Evolutionary conservation across 2,113 vertebrate genomes (phyloP).

Genomic region (Gymnocephalus cernua): DNA sequence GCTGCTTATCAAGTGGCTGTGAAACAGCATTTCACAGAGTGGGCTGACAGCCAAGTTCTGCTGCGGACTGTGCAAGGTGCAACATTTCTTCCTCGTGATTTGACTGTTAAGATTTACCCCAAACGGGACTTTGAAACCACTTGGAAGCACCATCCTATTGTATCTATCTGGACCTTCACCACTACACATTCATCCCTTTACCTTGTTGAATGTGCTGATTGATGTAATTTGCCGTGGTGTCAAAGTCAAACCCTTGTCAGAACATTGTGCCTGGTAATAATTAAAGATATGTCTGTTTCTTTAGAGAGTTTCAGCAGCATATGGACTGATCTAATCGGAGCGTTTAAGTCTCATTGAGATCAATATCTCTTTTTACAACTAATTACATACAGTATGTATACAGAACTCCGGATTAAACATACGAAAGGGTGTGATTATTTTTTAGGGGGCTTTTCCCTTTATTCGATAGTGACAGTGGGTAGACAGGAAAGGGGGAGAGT

Average conservation of each 20-base stretch:
- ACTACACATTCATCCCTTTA: not conserved
- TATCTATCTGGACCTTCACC: not conserved
- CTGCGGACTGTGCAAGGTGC: constrained; percentile 6
- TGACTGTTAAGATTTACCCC: constrained; percentile 15
- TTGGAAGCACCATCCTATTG: not conserved
- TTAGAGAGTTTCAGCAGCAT: not conserved
- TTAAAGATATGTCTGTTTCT: not conserved
- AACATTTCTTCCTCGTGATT: constrained; percentile 1
- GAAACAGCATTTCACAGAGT: not conserved
- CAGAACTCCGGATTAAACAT: no score
- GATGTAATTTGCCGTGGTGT: not conserved
- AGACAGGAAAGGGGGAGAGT: no score
- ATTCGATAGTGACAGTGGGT: no score
- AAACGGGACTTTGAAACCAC: constrained; percentile 32
- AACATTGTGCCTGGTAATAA: not conserved
- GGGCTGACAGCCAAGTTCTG: not conserved
- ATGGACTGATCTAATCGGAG: not conserved
- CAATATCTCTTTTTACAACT: not conserved
- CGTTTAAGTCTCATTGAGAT: not conserved
- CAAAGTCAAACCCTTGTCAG: not conserved
- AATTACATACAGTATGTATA: not conserved
- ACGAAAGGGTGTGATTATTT: no score
- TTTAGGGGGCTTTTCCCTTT: no score
- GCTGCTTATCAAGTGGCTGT: constrained; percentile 11
- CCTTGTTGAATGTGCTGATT: not conserved